Evolutionary conservation across 2,888 invertebrate genomes (phyloP).

Genomic region (Habrosyne pyritoides): DNA sequence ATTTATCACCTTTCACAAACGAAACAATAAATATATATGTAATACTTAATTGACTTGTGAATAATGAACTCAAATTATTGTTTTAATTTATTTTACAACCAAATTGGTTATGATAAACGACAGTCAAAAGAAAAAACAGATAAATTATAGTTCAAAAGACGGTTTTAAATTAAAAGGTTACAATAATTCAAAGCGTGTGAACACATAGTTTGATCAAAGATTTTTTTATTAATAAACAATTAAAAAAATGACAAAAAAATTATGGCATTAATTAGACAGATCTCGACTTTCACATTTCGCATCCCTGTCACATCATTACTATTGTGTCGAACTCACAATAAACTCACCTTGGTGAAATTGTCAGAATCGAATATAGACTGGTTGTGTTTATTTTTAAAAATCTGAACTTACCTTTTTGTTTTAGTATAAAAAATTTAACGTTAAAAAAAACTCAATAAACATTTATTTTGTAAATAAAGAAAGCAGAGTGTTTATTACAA

Average conservation of each 20-base stretch:
- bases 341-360: no score
- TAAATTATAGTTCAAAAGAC: neutral
- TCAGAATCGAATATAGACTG: no score
- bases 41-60: neutral
- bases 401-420: no score
- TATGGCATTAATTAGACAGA: conserved; percentile 39
- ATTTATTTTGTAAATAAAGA: no score
- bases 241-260: conserved; percentile 18
- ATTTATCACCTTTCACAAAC: neutral
- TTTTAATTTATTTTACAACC: neutral
- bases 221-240: neutral
- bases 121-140: neutral
- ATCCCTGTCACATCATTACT: conserved; percentile 52
- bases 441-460: no score
- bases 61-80: neutral
- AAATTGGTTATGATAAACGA: neutral
- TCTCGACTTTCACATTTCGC: conserved; percentile 63
- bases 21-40: neutral
- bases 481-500: no score
- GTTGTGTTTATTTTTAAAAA: no score
- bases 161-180: neutral
- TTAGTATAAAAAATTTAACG: no score
- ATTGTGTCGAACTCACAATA: conserved; percentile 46
- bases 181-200: neutral
- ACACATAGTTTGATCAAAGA: neutral